phyloP scores from a whole-genome alignment of 2,797 vertebrate species.

The Leuciscus waleckii region DNA sequence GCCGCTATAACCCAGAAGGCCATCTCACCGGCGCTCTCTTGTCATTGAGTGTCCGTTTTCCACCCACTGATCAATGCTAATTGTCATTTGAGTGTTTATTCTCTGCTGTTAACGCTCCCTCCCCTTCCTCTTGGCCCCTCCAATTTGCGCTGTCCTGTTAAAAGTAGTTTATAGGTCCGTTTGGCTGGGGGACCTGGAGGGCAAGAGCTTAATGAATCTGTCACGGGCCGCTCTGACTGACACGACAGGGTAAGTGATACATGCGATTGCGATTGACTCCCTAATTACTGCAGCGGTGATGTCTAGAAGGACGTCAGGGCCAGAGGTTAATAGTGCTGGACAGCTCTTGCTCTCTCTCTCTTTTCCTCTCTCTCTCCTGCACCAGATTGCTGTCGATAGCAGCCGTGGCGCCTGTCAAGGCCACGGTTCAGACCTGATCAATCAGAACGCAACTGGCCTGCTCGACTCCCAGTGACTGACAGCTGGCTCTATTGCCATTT shows the following conservation, averaged over 20 bases:
- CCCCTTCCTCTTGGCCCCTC: conserved; percentile 38
- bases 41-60: conserved; percentile 47
- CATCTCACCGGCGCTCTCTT: neutral
- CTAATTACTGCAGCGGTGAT: conserved; percentile 97
- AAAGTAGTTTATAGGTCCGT: conserved; percentile 88
- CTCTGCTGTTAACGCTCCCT: neutral
- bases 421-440: conserved; percentile 80
- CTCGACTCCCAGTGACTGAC: conserved; percentile 57
- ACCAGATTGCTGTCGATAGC: conserved; percentile 51
- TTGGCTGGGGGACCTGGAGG: conserved; percentile 78
- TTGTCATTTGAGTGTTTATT: conserved; percentile 57
- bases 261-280: conserved; percentile 92
- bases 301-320: conserved; percentile 84
- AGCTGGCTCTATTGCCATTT: conserved; percentile 41
- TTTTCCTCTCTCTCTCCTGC: conserved; percentile 17
- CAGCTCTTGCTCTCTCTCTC: conserved; percentile 28
- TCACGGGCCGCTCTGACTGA: conserved; percentile 88
- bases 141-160: conserved; percentile 68
- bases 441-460: conserved; percentile 69
- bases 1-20: conserved; percentile 7
- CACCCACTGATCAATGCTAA: conserved; percentile 65
- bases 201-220: conserved; percentile 89
- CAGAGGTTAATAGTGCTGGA: conserved; percentile 94
- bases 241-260: conserved; percentile 90
- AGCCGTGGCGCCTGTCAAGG: conserved; percentile 76